These are phyloP conservation scores for Stictonetta naevosa DNA, from an alignment of 2,113 vertebrate species.

Conservation along the genomic window DNA sequence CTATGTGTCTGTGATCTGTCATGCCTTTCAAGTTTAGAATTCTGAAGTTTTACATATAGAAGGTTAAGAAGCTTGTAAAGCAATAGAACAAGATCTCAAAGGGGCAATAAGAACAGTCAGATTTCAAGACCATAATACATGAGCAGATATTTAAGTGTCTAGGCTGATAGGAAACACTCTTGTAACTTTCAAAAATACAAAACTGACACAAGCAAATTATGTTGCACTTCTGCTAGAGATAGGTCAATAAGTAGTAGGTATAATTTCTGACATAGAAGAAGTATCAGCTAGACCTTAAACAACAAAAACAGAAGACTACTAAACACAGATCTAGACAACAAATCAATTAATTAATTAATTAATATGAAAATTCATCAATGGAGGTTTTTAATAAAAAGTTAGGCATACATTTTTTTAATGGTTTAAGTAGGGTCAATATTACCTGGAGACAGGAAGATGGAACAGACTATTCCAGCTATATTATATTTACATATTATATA, in stretches of 20 bases:
- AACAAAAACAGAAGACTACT: background rate
- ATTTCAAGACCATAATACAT: background rate
- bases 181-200: background rate
- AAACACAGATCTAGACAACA: background rate
- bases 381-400: background rate
- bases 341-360: background rate
- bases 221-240: background rate
- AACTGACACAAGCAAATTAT: background rate
- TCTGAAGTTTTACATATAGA: background rate
- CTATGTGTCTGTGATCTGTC: background rate
- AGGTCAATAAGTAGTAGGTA: background rate
- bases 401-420: background rate
- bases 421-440: background rate
- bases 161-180: background rate
- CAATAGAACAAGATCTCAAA: background rate
- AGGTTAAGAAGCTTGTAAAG: background rate
- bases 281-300: background rate
- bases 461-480: background rate
- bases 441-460: background rate
- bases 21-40: background rate
- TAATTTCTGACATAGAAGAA: background rate
- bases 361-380: background rate
- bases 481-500: too few relatives aligned
- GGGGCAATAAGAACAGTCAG: background rate
- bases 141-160: background rate